Conservation (phyloP, 2,113 vertebrate genomes). For the Lanius collurio region DNA sequence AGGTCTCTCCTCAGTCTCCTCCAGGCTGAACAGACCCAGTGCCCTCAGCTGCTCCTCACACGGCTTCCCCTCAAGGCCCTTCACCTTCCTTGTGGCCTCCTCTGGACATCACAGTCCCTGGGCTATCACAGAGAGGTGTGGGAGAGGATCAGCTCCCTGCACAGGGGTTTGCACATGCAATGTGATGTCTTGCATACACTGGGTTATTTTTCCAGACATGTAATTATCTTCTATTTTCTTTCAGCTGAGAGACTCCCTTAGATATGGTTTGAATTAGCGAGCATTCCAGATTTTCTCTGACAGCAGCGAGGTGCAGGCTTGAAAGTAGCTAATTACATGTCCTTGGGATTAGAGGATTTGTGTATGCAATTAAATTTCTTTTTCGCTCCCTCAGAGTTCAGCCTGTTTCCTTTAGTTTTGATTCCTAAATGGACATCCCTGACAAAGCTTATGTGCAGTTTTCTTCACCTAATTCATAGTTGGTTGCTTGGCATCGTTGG, state of each 20-base stretch:
- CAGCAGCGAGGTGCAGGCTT: neutral
- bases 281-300: neutral
- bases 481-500: neutral
- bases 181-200: rapidly evolving
- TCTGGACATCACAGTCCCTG: neutral
- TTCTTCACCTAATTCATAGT: neutral
- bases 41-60: rapidly evolving
- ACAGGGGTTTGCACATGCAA: rapidly evolving
- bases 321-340: neutral
- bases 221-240: neutral
- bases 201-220: neutral
- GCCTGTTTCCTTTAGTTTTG: neutral
- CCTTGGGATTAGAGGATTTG: neutral
- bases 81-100: rapidly evolving
- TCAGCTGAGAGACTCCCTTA: neutral
- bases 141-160: neutral
- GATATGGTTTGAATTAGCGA: neutral
- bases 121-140: rapidly evolving
- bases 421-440: neutral
- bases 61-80: rapidly evolving
- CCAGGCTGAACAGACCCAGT: neutral
- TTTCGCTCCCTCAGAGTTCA: neutral
- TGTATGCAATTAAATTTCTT: neutral
- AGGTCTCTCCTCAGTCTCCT: neutral
- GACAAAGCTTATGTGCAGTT: neutral